Conservation (phyloP, 2,888 invertebrate species). For the Apoda limacodes region DNA sequence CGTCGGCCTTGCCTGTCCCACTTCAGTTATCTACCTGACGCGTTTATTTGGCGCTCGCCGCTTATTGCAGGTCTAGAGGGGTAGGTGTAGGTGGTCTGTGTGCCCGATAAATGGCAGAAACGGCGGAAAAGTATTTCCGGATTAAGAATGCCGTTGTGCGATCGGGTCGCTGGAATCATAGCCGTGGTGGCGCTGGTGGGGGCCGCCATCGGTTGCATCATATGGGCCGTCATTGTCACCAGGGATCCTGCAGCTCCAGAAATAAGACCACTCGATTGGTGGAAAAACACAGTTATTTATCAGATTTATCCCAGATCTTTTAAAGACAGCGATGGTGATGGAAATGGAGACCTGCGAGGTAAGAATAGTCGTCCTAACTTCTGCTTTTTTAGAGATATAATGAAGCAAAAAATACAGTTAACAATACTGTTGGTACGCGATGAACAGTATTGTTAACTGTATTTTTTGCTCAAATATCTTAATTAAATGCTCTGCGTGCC, state of each 20-base stretch:
- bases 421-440: neutral
- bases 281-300: slow-evolving; percentile 82
- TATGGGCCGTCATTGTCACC: slow-evolving; percentile 31
- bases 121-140: slow-evolving; percentile 9
- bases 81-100: too few relatives aligned
- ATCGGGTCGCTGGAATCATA: slow-evolving; percentile 21
- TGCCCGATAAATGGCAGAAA: too few relatives aligned
- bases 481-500: too few relatives aligned
- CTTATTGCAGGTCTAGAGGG: slow-evolving; percentile 4
- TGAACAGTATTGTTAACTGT: neutral
- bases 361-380: neutral
- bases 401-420: too few relatives aligned
- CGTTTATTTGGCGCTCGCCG: too few relatives aligned
- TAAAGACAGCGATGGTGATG: slow-evolving; percentile 83
- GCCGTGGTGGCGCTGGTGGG: slow-evolving; percentile 25
- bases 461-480: too few relatives aligned
- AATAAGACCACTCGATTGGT: slow-evolving; percentile 73
- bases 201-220: slow-evolving; percentile 25
- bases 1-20: too few relatives aligned
- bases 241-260: slow-evolving; percentile 23
- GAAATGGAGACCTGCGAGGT: slow-evolving; percentile 79
- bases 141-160: slow-evolving; percentile 21
- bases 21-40: too few relatives aligned
- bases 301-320: slow-evolving; percentile 88
- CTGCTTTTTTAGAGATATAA: neutral